These are phyloP conservation scores for Steatocranus sp. DNA, from an alignment of 2,797 vertebrate genomes.

Conservation along the genomic window DNA sequence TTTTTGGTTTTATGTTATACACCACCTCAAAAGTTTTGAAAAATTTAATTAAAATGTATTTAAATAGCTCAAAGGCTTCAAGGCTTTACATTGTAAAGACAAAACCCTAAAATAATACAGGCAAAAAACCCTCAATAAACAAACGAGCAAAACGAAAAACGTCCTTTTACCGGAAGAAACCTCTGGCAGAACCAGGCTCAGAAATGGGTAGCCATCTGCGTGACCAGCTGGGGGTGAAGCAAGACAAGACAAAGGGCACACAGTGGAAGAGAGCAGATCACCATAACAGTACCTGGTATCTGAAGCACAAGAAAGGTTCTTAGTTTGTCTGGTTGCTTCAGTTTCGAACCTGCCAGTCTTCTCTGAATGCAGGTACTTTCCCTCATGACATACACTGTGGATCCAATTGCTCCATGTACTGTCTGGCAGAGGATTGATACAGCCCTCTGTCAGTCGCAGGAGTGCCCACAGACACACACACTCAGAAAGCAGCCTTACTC, in stretches of 20 bases:
- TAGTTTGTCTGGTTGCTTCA: constrained; percentile 1
- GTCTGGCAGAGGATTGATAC: constrained; percentile 12
- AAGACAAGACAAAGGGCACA: not conserved
- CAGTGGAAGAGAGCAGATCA: not conserved
- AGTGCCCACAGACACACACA: not conserved
- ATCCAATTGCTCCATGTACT: constrained; percentile 19
- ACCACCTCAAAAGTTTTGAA: not conserved
- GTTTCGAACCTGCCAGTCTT: not conserved
- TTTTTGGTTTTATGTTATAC: not conserved
- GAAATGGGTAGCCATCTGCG: not conserved
- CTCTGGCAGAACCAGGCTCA: not conserved
- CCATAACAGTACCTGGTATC: not conserved
- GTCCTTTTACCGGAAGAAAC: not conserved
- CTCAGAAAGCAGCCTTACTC: not conserved
- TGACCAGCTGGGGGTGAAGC: not conserved
- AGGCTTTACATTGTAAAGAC: not conserved
- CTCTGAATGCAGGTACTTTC: constrained; percentile 9
- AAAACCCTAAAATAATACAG: not conserved
- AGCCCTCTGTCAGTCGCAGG: not conserved
- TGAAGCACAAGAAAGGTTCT: constrained; percentile 14
- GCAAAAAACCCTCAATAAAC: not conserved
- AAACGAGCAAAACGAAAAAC: not conserved
- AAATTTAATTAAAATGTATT: not conserved
- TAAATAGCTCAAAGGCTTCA: not conserved
- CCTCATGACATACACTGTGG: constrained; percentile 28